Conservation (phyloP, 2,113 vertebrate genomes). For the Ageneiosus marmoratus region DNA sequence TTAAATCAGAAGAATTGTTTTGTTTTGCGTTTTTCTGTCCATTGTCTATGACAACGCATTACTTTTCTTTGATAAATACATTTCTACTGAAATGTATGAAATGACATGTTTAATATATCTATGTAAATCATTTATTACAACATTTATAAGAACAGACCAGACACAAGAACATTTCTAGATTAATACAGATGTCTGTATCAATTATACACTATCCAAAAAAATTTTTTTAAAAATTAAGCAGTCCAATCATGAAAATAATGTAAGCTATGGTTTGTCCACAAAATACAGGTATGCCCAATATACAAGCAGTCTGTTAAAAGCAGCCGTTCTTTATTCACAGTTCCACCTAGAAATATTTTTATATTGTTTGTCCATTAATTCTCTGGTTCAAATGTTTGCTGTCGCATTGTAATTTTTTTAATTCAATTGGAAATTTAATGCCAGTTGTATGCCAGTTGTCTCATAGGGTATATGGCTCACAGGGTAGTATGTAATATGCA, state of each 20-base stretch:
- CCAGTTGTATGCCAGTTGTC: background rate
- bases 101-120: background rate
- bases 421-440: background rate
- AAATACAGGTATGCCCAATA: background rate
- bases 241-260: constrained; percentile 5
- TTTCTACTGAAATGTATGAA: background rate
- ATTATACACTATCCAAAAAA: background rate
- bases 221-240: background rate
- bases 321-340: constrained; percentile 8
- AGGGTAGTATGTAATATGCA: background rate
- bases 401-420: background rate
- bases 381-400: background rate
- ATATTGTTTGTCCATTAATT: background rate
- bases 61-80: background rate
- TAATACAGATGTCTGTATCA: background rate
- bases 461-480: too few species aligned
- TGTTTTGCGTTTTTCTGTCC: background rate
- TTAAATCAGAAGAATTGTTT: too few species aligned
- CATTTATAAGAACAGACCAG: constrained; percentile 21
- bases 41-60: background rate
- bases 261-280: background rate
- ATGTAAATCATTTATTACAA: constrained; percentile 7
- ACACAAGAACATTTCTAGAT: background rate
- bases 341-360: background rate
- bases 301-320: background rate